Percentiles rank a stretch among this genome's conserved stretches.
Conservation (phyloP, 2,888 invertebrate genomes). For the Rapana venosa region DNA sequence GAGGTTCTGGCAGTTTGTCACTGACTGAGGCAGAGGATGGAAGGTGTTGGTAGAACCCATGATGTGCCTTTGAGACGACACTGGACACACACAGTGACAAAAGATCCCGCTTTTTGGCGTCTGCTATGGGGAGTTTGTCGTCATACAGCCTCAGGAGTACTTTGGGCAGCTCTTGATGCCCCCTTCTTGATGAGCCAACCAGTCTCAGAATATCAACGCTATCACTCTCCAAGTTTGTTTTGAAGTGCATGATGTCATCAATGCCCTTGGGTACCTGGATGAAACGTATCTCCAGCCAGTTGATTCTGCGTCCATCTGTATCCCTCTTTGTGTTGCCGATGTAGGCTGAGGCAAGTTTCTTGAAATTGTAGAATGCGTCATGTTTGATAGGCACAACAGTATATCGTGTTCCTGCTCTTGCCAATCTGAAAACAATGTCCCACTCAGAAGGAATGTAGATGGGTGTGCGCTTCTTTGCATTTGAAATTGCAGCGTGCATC, state of each 20-base stretch:
- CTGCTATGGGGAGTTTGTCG: background rate
- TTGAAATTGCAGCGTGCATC: slow-evolving; percentile 25
- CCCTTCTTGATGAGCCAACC: background rate
- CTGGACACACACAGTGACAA: background rate
- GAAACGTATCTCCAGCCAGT: background rate
- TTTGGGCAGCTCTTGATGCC: background rate
- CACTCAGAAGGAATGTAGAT: slow-evolving; percentile 28
- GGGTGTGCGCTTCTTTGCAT: slow-evolving; percentile 20
- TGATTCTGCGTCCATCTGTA: accelerated
- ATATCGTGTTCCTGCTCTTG: background rate
- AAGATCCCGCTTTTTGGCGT: background rate
- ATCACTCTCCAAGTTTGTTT: background rate
- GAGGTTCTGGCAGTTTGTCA: background rate
- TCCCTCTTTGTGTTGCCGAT: background rate
- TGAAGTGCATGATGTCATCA: background rate
- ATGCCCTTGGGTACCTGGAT: background rate
- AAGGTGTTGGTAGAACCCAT: background rate
- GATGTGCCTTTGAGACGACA: background rate
- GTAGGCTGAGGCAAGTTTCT: background rate
- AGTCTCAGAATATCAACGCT: background rate
- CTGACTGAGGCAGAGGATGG: background rate
- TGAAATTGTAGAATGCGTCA: background rate
- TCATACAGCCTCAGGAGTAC: background rate
- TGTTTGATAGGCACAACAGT: background rate
- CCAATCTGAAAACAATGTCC: slow-evolving; percentile 5